Evolutionary conservation across 2,888 invertebrate genomes (phyloP).

Genomic region (Parnassius apollo): DNA sequence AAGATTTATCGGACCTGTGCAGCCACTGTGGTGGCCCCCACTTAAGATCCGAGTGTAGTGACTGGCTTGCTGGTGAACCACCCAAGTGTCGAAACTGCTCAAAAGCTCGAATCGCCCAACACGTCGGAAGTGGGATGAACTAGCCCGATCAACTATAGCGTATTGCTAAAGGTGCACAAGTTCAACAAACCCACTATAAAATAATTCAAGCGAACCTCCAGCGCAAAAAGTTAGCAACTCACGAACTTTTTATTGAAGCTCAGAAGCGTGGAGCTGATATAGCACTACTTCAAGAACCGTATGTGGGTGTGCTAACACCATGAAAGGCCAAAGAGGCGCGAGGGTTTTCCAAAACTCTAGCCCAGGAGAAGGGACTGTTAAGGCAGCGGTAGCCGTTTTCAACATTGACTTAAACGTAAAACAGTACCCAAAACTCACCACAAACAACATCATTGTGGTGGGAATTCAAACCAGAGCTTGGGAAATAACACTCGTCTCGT

Average conservation of each 20-base stretch:
- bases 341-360: slow-evolving; percentile 19
- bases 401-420: slow-evolving; percentile 17
- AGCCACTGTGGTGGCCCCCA: too few species aligned
- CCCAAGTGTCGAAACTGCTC: not conserved
- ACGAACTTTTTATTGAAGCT: too few species aligned
- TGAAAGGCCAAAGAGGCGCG: not conserved
- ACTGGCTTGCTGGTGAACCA: not conserved
- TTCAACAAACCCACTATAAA: too few species aligned
- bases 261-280: not conserved
- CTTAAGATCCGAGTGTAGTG: too few species aligned
- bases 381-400: slow-evolving; percentile 28
- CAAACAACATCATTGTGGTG: slow-evolving; percentile 23
- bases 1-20: too few species aligned
- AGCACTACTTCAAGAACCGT: slow-evolving; percentile 28
- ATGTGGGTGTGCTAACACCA: slow-evolving; percentile 12
- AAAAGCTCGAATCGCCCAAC: not conserved
- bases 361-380: slow-evolving; percentile 19
- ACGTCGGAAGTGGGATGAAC: slow-evolving; percentile 8
- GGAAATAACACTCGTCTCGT: slow-evolving; percentile 18
- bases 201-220: too few species aligned
- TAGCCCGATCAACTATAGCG: not conserved
- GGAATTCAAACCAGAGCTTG: not conserved
- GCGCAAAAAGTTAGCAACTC: too few species aligned
- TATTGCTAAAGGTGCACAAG: too few species aligned
- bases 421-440: slow-evolving; percentile 25